Evolutionary conservation across 2,113 vertebrate species (phyloP).

Genomic region (Myiagra hebetior): DNA sequence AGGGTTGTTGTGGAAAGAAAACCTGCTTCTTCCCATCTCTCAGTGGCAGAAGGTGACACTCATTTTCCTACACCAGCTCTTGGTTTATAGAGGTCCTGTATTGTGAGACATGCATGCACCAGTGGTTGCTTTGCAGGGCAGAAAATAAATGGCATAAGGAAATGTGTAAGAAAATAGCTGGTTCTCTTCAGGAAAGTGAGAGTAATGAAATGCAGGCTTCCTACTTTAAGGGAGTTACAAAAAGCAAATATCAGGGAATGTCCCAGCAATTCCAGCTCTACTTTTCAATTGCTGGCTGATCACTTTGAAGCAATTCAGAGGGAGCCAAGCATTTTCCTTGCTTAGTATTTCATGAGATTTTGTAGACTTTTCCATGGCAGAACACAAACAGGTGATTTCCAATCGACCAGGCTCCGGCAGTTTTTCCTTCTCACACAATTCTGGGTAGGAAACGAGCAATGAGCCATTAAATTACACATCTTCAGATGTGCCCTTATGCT

Average conservation of each 20-base stretch:
- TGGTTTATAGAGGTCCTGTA: neutral
- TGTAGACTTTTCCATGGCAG: neutral
- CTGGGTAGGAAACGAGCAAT: neutral
- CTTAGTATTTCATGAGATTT: neutral
- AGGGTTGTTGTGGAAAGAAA: constrained; percentile 4
- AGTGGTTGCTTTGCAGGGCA: neutral
- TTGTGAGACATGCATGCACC: neutral
- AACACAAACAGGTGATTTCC: constrained; percentile 47
- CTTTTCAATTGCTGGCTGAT: constrained; percentile 13
- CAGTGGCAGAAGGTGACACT: neutral
- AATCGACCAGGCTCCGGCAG: neutral
- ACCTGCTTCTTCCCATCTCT: neutral
- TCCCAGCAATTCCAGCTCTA: neutral
- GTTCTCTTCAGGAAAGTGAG: neutral
- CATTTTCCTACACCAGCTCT: neutral
- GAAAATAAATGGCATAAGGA: neutral
- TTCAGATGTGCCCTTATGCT: neutral
- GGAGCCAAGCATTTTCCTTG: neutral
- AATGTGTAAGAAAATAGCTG: neutral
- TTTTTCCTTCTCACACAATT: neutral
- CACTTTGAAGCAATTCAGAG: constrained; percentile 1
- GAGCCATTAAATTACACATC: constrained; percentile 38
- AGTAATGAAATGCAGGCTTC: neutral
- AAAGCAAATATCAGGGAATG: neutral
- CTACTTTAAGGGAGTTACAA: neutral